phyloP scores from a whole-genome alignment of 2,888 invertebrate genomes.

The Caenorhabditis imperialis region DNA sequence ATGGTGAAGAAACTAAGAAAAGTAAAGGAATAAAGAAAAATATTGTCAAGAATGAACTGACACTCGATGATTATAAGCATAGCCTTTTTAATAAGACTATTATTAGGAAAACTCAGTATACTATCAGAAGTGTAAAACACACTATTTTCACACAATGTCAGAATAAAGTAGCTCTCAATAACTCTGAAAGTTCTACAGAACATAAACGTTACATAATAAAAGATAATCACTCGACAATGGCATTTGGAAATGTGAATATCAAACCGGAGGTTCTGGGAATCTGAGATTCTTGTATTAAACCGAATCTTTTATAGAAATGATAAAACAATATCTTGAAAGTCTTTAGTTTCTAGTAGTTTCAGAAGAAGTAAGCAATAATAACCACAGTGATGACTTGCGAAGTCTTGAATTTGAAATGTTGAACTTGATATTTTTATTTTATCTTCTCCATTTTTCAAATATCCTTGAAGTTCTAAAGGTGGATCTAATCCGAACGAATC shows the following conservation, averaged over 20 bases:
- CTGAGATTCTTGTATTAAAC: no score
- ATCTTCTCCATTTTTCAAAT: slow-evolving; percentile 17
- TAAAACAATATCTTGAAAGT: slow-evolving; percentile 27
- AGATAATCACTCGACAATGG: no score
- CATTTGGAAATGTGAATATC: no score
- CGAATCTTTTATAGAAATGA: slow-evolving; percentile 6
- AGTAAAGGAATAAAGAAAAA: slow-evolving; percentile 50
- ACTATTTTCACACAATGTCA: slow-evolving; percentile 22
- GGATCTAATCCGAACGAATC: slow-evolving; percentile 50
- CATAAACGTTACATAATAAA: no score
- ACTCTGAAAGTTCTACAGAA: no score
- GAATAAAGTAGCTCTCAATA: slow-evolving; percentile 34
- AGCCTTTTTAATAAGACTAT: slow-evolving; percentile 33
- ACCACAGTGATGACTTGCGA: slow-evolving; percentile 33
- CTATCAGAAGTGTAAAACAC: slow-evolving; percentile 32
- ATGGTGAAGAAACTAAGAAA: slow-evolving; percentile 36
- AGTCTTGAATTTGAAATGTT: slow-evolving; percentile 31
- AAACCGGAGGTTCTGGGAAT: no score
- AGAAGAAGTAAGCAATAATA: slow-evolving; percentile 30
- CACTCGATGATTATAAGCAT: slow-evolving; percentile 39
- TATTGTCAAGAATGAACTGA: slow-evolving; percentile 52
- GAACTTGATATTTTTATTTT: slow-evolving; percentile 15
- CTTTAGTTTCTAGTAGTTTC: slow-evolving; percentile 37
- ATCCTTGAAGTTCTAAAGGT: slow-evolving; percentile 25
- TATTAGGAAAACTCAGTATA: slow-evolving; percentile 37